Conservation (phyloP, 2,888 invertebrate species). For the Cacoxenus indagator region DNA sequence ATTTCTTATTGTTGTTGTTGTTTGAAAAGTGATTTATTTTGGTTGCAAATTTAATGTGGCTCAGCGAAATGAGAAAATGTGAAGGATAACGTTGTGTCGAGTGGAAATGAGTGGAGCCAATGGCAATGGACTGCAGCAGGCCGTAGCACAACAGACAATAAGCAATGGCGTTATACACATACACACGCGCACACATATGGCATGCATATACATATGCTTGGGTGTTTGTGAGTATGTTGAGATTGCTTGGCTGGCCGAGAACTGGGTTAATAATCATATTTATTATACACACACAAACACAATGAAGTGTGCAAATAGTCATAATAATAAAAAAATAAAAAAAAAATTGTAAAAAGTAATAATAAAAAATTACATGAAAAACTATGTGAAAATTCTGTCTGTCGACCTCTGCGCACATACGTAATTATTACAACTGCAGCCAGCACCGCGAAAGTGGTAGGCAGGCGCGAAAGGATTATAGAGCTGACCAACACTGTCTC, state of each 20-base stretch:
- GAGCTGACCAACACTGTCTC: constrained; percentile 30
- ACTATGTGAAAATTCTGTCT: constrained; percentile 29
- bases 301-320: constrained; percentile 48
- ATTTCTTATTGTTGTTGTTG: too few species aligned
- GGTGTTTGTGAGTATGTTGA: constrained; percentile 2
- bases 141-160: background rate
- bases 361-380: constrained; percentile 25
- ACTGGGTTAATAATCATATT: constrained; percentile 58
- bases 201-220: constrained; percentile 3
- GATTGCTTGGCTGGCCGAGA: constrained; percentile 25
- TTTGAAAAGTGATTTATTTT: constrained; percentile 7
- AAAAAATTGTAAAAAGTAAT: constrained; percentile 30
- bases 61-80: background rate
- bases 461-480: constrained; percentile 24
- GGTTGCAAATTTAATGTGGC: constrained; percentile 3
- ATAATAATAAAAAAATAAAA: constrained; percentile 51
- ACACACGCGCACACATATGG: background rate
- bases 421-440: constrained; percentile 36
- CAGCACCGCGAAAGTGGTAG: background rate
- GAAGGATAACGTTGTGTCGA: too few species aligned
- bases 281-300: constrained; percentile 44
- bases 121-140: background rate
- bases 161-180: background rate
- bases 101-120: background rate
- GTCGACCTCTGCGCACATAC: background rate